These are phyloP conservation scores for Graphium colonna DNA, from an alignment of 2,888 invertebrate genomes.

Conservation along the genomic window DNA sequence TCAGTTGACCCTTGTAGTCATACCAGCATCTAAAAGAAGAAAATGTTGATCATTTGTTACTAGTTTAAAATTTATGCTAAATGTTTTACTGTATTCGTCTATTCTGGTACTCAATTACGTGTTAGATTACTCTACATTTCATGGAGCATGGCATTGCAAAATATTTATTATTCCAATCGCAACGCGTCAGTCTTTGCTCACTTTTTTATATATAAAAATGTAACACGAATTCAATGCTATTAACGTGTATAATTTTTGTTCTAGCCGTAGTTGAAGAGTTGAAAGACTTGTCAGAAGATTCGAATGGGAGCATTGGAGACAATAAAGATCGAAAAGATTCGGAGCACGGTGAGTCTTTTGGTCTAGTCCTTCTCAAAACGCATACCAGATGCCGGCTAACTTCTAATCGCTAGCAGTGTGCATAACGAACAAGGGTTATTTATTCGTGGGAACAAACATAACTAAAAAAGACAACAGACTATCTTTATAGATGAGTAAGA, in stretches of 20 bases:
- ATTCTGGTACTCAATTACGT: background rate
- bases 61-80: too few species aligned
- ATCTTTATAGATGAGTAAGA: too few species aligned
- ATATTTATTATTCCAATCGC: background rate
- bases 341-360: constrained; percentile 38
- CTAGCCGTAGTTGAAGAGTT: constrained; percentile 49
- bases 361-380: too few species aligned
- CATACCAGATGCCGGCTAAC: too few species aligned
- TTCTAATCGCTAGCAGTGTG: too few species aligned
- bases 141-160: constrained; percentile 1
- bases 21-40: too few species aligned
- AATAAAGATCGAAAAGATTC: constrained; percentile 38
- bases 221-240: background rate
- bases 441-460: too few species aligned
- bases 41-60: too few species aligned
- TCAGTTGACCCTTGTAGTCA: too few species aligned
- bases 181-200: background rate
- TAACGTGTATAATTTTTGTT: background rate
- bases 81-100: too few species aligned
- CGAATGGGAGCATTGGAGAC: constrained; percentile 30
- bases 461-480: too few species aligned
- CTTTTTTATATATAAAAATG: background rate
- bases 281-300: constrained; percentile 37
- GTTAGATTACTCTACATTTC: background rate
- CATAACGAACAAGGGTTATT: too few species aligned